A percentile compares a stretch with the other conserved stretches of the same genome.
Evolutionary conservation across 2,888 invertebrate genomes (phyloP).

Genomic region (Heliconius hortense): DNA sequence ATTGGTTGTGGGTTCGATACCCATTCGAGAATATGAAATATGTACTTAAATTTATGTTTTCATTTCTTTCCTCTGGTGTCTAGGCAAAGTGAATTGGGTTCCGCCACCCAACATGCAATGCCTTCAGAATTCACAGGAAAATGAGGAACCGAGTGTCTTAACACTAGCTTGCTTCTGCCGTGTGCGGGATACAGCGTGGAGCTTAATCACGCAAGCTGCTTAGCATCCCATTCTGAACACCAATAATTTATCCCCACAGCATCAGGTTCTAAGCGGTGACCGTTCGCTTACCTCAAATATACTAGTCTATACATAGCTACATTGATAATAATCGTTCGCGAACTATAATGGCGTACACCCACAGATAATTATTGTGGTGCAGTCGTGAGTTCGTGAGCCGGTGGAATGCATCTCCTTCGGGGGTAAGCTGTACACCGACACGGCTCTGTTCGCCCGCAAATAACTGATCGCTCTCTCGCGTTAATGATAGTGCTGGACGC

Average conservation of each 20-base stretch:
- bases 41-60: too few species aligned
- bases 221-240: slow-evolving; percentile 81
- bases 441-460: slow-evolving; percentile 69
- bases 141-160: too few species aligned
- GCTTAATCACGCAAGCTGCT: slow-evolving; percentile 61
- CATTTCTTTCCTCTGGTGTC: too few species aligned
- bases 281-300: slow-evolving; percentile 50
- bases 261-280: slow-evolving; percentile 78
- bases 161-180: too few species aligned
- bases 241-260: slow-evolving; percentile 80
- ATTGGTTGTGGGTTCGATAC: too few species aligned
- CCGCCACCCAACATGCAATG: too few species aligned
- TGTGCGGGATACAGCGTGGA: too few species aligned
- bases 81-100: too few species aligned
- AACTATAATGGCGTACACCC: slow-evolving; percentile 83
- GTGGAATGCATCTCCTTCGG: slow-evolving; percentile 82
- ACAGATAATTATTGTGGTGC: slow-evolving; percentile 82
- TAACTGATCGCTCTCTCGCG: slow-evolving; percentile 79
- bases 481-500: slow-evolving; percentile 77
- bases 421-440: slow-evolving; percentile 81
- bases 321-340: slow-evolving; percentile 82
- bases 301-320: slow-evolving; percentile 51
- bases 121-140: too few species aligned
- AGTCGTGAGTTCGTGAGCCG: slow-evolving; percentile 81
- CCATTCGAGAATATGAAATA: too few species aligned